These are phyloP conservation scores for Kuschelorhynchus macadamiae DNA, from an alignment of 2,888 invertebrate genomes.

Conservation along the genomic window DNA sequence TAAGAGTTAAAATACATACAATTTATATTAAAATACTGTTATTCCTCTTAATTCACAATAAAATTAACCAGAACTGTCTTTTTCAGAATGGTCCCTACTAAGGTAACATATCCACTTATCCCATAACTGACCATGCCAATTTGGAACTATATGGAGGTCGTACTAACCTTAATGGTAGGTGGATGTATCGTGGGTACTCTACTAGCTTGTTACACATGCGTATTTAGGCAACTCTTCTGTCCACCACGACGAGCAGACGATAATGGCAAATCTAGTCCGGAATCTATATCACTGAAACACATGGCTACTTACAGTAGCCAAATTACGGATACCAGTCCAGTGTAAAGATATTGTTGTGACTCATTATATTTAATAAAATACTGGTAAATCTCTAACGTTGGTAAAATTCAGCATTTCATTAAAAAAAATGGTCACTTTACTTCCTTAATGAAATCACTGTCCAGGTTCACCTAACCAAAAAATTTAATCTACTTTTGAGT, in stretches of 20 bases:
- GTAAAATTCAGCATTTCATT: too few species aligned
- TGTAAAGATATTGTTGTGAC: too few species aligned
- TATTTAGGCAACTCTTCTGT: conserved; percentile 76
- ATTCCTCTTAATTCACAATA: too few species aligned
- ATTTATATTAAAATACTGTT: too few species aligned
- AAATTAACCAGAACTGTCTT: too few species aligned
- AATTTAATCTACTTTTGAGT: too few species aligned
- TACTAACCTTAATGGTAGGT: conserved; percentile 74
- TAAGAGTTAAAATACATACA: too few species aligned
- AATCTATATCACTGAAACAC: conserved; percentile 75
- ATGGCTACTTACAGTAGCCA: conserved; percentile 74
- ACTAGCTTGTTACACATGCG: conserved; percentile 78
- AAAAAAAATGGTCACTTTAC: too few species aligned
- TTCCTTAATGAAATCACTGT: too few species aligned
- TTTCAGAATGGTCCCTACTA: background rate
- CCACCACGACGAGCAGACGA: conserved; percentile 49
- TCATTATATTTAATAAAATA: too few species aligned
- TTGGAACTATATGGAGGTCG: conserved; percentile 73
- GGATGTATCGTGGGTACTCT: conserved; percentile 74
- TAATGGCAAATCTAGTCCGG: conserved; percentile 61
- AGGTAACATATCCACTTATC: background rate
- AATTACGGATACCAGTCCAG: conserved; percentile 70
- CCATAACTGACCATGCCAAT: conserved; percentile 65
- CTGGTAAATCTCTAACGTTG: too few species aligned
- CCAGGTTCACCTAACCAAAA: too few species aligned